Evolutionary conservation across 2,797 vertebrate genomes (phyloP), one percentile per base, ranked within the genome.

Genomic region (Gastrophryne carolinensis): DNA sequence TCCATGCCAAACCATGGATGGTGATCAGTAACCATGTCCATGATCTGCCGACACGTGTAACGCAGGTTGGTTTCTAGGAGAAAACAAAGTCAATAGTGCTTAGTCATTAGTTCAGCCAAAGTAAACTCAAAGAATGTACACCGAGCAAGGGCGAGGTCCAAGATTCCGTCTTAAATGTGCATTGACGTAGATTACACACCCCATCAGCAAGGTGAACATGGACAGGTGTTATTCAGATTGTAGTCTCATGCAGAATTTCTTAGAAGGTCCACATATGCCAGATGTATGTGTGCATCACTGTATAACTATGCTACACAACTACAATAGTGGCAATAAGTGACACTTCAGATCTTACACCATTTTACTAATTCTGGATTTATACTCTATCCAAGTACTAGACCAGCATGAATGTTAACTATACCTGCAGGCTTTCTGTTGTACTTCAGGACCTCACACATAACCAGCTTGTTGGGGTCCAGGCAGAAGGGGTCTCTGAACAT

Each of bases 401-500:
- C n/a, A n/a, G n/a, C n/a, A n/a, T n/a, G n/a, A n/a, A n/a, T n/a
- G n/a, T n/a, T n/a, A 3, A 19, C 17, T 78, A 68, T 74, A 96
- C 95, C 93, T 83, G 93, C 87, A 0, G 92, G 90, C 13, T 84
- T 78, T 6, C 87, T 85, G 87, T 94, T 89, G 83, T 91, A 91
- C 13, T 93, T 93, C 15, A 95, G 79, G 70, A 96, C 95, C 37
- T 97, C 93, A 0, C 95, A 97, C 64, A 97, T 84, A 47, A 97
- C 93, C 75, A 97, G 86, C 73, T 97, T 97, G 88, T 97, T 96
- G 37, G 94, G 94, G 80, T 96, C 92, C 5, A 91, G 81, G 34
- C 79, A 87, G 72, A 97, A 94, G 0, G 95, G 95, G 76, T 97
- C 94, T 63, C 89, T 89, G 84, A 97, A 96, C 87, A 97, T 94